Base-by-base conservation (phyloP, 2,888 invertebrate species). In the Drosophila borealis region DNA sequence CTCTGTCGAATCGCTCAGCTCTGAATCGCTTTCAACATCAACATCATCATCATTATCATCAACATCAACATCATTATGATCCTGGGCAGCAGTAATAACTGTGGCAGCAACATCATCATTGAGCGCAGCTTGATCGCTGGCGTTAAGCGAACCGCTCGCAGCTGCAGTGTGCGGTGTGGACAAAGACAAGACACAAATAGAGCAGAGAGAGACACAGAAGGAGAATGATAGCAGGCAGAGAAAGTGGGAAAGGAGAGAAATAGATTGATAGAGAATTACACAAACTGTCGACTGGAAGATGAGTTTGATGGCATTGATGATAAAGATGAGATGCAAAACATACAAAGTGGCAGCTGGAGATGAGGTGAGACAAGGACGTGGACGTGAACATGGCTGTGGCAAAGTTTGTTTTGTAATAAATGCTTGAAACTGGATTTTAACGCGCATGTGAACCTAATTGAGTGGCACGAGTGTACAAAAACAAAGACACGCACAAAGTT, bases 21-120 rank as follows among this genome's bases (percentile, higher is more conserved):
- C 91, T 92, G 94, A 94, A 85, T 94, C 94, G 76, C 93, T 94
- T 89, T 93, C 93, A 75, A 92, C 91, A 91, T 54, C 62, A 65
- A 49, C 60, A 70, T 49, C 55, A 78, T 65, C 61, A 70, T 49
- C 49, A 70, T 55, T 62, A 66, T 45, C 61, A 65, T 55, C 61
- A 17, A 17, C 17, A 73, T 61, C 69, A 72, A 53, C 61, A 39
- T 65, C 50, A 70, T 56, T 53, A 62, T 48, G 61, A 61, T 50
- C 48, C 53, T 45, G 56, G 55, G 48, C 59, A 41, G 53, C 41
- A 36, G 50, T 34, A 39, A 44, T 48, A 54, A 34, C 56, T 42
- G 55, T 41, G 41, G 53, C 46, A 41, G 49, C 57, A 61, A 11
- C 65, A 74, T 62, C 62, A 62, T 44, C 68, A 66, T 65, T 39